Percentiles rank a stretch among this genome's conserved stretches.
phyloP scores from a whole-genome alignment of 2,888 invertebrate species.

The Amiota mariae region DNA sequence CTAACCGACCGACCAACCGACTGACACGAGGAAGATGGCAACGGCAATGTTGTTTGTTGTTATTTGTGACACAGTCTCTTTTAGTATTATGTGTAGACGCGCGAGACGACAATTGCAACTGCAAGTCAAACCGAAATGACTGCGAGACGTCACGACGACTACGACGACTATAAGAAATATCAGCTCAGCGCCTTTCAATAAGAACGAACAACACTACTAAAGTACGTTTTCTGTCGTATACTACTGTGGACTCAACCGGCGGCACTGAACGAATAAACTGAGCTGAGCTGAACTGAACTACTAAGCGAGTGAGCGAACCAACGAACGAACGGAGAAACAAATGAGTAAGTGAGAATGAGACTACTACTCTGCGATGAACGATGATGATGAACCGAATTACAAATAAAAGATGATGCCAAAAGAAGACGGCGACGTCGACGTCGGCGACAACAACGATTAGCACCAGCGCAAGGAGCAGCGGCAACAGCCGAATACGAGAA shows the following conservation, averaged over 20 bases:
- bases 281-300: conserved; percentile 4
- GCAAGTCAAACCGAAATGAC: conserved; percentile 24
- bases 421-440: conserved; percentile 56
- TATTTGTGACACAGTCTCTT: conserved; percentile 17
- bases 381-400: conserved; percentile 73
- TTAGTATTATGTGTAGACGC: conserved; percentile 1
- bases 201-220: conserved; percentile 27
- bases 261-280: conserved; percentile 48
- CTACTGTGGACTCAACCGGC: conserved; percentile 20
- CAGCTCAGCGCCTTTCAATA: conserved; percentile 17
- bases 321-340: conserved; percentile 30
- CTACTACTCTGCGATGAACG: conserved; percentile 64
- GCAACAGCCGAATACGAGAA: conserved; percentile 45
- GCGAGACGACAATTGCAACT: conserved; percentile 22
- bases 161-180: conserved; percentile 8
- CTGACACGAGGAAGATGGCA: neutral
- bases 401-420: conserved; percentile 73
- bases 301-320: conserved; percentile 31
- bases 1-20: conserved; percentile 10
- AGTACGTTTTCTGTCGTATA: conserved; percentile 19
- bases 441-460: conserved; percentile 70
- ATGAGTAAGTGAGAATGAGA: neutral
- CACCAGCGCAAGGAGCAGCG: conserved; percentile 63
- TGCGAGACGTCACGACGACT: conserved; percentile 20
- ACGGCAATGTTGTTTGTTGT: neutral